Base-by-base conservation (phyloP, 2,888 invertebrate genomes). In the Dasypogon diadema region DNA sequence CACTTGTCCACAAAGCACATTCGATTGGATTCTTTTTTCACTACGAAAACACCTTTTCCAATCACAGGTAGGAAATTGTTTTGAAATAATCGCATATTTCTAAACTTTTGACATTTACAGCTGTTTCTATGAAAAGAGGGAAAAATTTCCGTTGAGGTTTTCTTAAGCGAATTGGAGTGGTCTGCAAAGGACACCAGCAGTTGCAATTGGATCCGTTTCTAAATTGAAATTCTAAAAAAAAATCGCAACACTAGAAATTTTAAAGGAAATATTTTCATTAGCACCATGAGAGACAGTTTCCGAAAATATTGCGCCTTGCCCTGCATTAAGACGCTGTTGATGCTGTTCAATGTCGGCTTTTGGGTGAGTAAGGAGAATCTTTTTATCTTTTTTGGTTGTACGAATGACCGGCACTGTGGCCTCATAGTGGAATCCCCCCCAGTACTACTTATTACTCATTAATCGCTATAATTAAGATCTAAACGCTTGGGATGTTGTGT, bases 281-380 rank as follows among this genome's bases (percentile, higher is more conserved):
- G 24, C 42, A 65, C 3, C 22, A 65, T 65, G 65, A 14, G 2
- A 2, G 65, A 65, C 12, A 14, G 26, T 24, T 14, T 18, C 10
- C 42, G 24, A 42, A 65, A 24, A 14, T 65, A 10, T 24, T 46
- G 42, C 37, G 65, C 46, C 16, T 16, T 92, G 79, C 46, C 65
- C 10, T 93, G 92, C 84, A 90, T 93, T 87, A 94, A 94, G 84
- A 91, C 91, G 1, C 87, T 94, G 48, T 87, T 95, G 77, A 92
- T 94, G 89, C 86, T 92, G 73, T 94, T 94, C 87, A 95, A 94
- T 86, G 88, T 93, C 80, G 86, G 92, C 26, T 94, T 94, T 86
- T 93, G 92, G 93, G 95, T 95, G 86, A 90, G 92, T 37, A 22
- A 37, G 2, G n/a, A n/a, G n/a, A n/a, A n/a, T n/a, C n/a, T n/a